phyloP scores from a whole-genome alignment of 2,113 vertebrate species.

The Callocephalon fimbriatum region DNA sequence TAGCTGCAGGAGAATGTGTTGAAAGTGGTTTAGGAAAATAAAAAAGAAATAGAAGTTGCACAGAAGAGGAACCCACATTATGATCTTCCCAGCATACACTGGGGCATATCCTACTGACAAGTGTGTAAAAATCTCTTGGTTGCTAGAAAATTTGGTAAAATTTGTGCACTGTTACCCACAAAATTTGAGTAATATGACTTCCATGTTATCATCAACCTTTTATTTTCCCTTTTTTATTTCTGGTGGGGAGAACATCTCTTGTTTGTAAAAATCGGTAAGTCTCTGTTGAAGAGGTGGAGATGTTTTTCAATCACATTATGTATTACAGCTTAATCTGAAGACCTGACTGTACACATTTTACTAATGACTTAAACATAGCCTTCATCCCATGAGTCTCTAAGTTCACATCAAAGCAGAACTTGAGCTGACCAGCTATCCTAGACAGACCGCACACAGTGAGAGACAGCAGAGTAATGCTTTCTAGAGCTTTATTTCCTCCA shows the following conservation, averaged over 20 bases:
- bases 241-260: background rate
- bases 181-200: background rate
- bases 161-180: background rate
- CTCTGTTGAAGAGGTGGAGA: background rate
- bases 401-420: background rate
- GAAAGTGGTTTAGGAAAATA: background rate
- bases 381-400: background rate
- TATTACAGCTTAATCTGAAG: background rate
- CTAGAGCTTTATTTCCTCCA: background rate
- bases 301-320: background rate
- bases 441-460: background rate
- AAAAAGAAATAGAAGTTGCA: background rate
- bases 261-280: background rate
- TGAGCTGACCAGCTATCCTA: background rate
- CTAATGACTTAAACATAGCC: background rate
- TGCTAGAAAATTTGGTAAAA: background rate
- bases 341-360: background rate
- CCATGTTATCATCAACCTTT: background rate
- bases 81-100: background rate
- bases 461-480: background rate
- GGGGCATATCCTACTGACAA: background rate
- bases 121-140: background rate
- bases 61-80: background rate
- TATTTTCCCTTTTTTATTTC: background rate
- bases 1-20: background rate